Base-by-base conservation (phyloP, 2,797 vertebrate species). In the Cossypha niveicapilla region DNA sequence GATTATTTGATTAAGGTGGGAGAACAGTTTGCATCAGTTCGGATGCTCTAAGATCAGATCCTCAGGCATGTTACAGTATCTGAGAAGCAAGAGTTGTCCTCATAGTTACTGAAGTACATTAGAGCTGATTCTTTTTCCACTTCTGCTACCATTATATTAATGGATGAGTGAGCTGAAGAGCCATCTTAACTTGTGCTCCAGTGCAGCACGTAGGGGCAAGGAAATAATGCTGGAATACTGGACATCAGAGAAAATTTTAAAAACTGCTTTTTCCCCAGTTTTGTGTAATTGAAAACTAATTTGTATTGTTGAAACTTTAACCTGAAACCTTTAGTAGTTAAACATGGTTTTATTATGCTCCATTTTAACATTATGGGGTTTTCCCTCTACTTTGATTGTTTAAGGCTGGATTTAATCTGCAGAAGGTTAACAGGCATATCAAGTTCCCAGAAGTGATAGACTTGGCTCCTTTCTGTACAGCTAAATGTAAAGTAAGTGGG, bases 351-450 rank as follows among this genome's bases (percentile, higher is more conserved):
- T 41, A 72, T 44, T 71, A 42, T 60, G 24, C 16, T 66, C 17
- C 13, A 24, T 54, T 77, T 72, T 93, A 91, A 96, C 45, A 7
- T 41, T 32, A 18, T 66, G 65, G 74, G 19, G 60, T 50, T 86
- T 86, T 79, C 72, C 78, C 18, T 96, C 45, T 86, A 2, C 75
- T 96, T 82, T 86, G 81, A 90, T 70, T 95, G 30, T 77, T 97
- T n/a, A 93, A 99, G 99, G 98, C 98, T 94, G 98, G 98, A 77
- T 99, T 98, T 98, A 98, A 98, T 95, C 98, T 99, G 44, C 98
- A 98, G 93, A 99, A 99, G 97, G 98, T 99, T 94, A 99, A 99
- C 97, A 98, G 98, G 88, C 99, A 99, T 11, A 98, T 99, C 87
- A 98, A 98, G 81, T 99, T 99, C 89, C 98, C 99, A 19, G 97